These are phyloP conservation scores for Eulemur albifrons DNA, from an alignment of 2,797 vertebrate species.

Conservation along the genomic window DNA sequence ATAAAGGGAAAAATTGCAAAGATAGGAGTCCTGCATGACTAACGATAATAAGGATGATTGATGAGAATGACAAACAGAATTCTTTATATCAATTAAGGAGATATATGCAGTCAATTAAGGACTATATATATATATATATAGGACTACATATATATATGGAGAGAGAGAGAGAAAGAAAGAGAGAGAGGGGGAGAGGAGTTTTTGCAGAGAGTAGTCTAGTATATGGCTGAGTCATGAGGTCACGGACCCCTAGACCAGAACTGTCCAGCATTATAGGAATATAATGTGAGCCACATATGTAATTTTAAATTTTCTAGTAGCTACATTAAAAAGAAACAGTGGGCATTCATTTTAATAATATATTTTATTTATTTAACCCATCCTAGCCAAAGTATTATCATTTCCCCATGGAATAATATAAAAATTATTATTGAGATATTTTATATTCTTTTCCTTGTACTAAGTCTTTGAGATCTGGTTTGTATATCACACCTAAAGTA, in stretches of 20 bases:
- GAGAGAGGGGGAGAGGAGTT: background rate
- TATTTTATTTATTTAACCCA: background rate
- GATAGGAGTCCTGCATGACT: background rate
- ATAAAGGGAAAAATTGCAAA: background rate
- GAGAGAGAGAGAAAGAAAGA: no score
- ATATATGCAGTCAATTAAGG: background rate
- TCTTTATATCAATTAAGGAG: background rate
- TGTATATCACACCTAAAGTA: background rate
- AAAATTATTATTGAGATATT: background rate
- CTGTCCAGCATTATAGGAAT: background rate
- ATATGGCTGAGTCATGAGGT: background rate
- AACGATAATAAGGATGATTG: background rate
- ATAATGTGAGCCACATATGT: background rate
- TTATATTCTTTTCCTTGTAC: background rate
- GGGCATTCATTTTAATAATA: background rate
- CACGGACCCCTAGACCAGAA: background rate
- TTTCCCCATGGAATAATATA: background rate
- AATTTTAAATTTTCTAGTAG: background rate
- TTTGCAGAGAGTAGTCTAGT: background rate
- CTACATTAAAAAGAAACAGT: background rate
- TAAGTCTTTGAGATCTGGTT: constrained; percentile 1
- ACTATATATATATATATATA: background rate
- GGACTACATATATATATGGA: no score
- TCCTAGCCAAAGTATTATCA: background rate
- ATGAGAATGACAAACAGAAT: background rate